phyloP scores from a whole-genome alignment of 2,888 invertebrate genomes.

The Folsomia candida region DNA sequence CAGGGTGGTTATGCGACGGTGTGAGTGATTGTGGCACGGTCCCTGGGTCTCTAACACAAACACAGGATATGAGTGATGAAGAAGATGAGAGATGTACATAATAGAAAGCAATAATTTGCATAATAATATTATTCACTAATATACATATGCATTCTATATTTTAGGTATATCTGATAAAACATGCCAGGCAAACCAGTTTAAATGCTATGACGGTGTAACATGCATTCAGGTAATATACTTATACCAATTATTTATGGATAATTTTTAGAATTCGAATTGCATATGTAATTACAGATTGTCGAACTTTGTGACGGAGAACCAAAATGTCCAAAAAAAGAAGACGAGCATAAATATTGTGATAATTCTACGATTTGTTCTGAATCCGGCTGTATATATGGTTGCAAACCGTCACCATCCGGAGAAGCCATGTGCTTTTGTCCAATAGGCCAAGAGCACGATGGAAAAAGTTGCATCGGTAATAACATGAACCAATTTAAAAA shows the following conservation, averaged over 20 bases:
- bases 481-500: slow-evolving; percentile 12
- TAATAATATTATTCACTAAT: background rate
- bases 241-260: background rate
- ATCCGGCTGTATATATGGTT: slow-evolving; percentile 65
- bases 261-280: background rate
- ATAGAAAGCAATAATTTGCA: slow-evolving; percentile 20
- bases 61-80: slow-evolving; percentile 67
- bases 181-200: slow-evolving; percentile 68
- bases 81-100: slow-evolving; percentile 64
- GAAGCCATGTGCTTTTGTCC: slow-evolving; percentile 70
- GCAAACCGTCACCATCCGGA: slow-evolving; percentile 69
- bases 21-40: slow-evolving; percentile 70
- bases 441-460: slow-evolving; percentile 62
- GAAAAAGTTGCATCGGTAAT: slow-evolving; percentile 63
- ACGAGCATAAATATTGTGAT: slow-evolving; percentile 53
- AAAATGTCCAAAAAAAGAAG: slow-evolving; percentile 36
- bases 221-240: slow-evolving; percentile 57
- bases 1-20: slow-evolving; percentile 71
- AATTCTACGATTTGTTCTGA: slow-evolving; percentile 57
- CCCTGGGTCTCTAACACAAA: slow-evolving; percentile 53
- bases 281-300: slow-evolving; percentile 14
- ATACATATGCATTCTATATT: slow-evolving; percentile 10
- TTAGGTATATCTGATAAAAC: slow-evolving; percentile 63
- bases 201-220: slow-evolving; percentile 62
- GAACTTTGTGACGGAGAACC: slow-evolving; percentile 29